Evolutionary conservation across 2,113 vertebrate genomes (phyloP).

Genomic region (Chloebia gouldiae): DNA sequence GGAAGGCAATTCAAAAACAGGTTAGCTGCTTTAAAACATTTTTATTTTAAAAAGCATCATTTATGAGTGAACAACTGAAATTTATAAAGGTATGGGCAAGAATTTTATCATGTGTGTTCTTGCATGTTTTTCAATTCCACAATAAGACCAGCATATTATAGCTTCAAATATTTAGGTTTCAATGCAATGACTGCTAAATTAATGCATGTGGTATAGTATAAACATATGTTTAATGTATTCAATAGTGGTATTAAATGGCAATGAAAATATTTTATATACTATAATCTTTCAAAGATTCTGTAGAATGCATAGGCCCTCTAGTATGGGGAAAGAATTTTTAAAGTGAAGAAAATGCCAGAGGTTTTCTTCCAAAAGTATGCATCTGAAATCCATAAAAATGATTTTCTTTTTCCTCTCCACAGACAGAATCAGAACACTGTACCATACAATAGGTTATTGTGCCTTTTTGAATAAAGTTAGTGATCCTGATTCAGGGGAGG

Average conservation of each 20-base stretch:
- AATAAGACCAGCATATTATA: not conserved
- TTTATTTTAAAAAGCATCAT: not conserved
- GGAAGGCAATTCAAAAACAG: not conserved
- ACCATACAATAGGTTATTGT: constrained; percentile 64
- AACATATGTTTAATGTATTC: constrained; percentile 19
- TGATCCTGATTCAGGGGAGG: constrained; percentile 36
- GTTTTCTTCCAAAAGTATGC: constrained; percentile 52
- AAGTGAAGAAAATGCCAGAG: constrained; percentile 61
- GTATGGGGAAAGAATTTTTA: constrained; percentile 43
- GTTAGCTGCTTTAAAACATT: not conserved
- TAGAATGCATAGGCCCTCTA: constrained; percentile 22
- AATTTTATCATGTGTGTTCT: not conserved
- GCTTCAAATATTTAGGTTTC: not conserved
- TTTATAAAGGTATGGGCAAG: constrained; percentile 10
- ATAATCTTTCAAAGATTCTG: constrained; percentile 43
- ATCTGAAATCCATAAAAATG: constrained; percentile 46
- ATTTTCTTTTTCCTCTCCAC: constrained; percentile 58
- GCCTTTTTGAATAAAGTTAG: constrained; percentile 68
- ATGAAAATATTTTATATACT: constrained; percentile 39
- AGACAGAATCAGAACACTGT: constrained; percentile 62
- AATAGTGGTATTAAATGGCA: constrained; percentile 42
- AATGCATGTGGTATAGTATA: constrained; percentile 11
- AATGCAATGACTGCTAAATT: constrained; percentile 49
- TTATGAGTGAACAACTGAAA: not conserved
- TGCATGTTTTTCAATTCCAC: not conserved